Conservation (phyloP, 2,888 invertebrate genomes). For the Drosophila paracracens region DNA sequence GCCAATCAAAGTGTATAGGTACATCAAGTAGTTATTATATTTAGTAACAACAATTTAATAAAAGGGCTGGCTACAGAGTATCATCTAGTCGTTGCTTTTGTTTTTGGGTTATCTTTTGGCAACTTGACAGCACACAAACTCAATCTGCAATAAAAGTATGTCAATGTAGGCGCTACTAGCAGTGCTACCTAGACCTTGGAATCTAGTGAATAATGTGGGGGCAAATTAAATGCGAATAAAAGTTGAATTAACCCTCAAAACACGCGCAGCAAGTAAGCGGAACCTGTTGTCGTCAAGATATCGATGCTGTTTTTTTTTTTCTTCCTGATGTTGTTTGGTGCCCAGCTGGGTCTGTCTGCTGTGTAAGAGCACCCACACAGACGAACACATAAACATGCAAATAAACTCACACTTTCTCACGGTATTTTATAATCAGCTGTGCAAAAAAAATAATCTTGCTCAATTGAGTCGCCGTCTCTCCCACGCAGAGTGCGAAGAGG, state of each 20-base stretch:
- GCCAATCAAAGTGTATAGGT: too few species aligned
- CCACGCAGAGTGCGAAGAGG: slow-evolving; percentile 25
- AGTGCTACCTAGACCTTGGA: slow-evolving; percentile 47
- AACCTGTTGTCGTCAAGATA: slow-evolving; percentile 61
- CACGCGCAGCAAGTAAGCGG: slow-evolving; percentile 31
- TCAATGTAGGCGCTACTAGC: slow-evolving; percentile 41
- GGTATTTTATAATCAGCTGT: slow-evolving; percentile 48
- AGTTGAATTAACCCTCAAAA: slow-evolving; percentile 40
- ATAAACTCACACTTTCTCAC: not conserved
- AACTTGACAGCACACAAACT: slow-evolving; percentile 36
- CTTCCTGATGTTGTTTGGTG: slow-evolving; percentile 2
- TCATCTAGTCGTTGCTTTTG: not conserved
- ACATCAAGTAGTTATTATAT: not conserved
- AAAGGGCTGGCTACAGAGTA: not conserved
- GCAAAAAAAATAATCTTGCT: slow-evolving; percentile 35
- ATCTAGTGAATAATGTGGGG: slow-evolving; percentile 25
- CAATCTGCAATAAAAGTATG: slow-evolving; percentile 33
- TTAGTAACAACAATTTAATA: not conserved
- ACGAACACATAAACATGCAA: not conserved
- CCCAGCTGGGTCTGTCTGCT: slow-evolving; percentile 7
- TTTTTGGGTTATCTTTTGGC: slow-evolving; percentile 29
- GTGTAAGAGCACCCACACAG: slow-evolving; percentile 20
- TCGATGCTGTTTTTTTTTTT: not conserved
- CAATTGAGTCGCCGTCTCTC: slow-evolving; percentile 11
- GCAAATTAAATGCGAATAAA: slow-evolving; percentile 23